Conservation (phyloP, 2,797 vertebrate species). For the Picus viridis region DNA sequence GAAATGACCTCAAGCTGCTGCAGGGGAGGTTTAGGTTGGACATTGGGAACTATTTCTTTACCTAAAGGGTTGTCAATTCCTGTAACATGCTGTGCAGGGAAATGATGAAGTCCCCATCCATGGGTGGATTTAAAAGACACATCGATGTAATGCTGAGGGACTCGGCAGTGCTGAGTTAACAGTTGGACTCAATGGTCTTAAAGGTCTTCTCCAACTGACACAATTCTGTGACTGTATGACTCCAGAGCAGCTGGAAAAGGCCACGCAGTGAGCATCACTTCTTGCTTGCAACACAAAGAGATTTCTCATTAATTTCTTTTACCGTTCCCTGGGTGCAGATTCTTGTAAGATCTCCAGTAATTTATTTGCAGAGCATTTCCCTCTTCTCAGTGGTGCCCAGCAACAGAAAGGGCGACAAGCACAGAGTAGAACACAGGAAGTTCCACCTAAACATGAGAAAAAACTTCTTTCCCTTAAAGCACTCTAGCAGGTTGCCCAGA, state of each 20-base stretch:
- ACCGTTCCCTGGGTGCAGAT: not conserved
- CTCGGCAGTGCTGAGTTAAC: no score
- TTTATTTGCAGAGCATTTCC: not conserved
- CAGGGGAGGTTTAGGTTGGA: not conserved
- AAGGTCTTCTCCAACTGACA: no score
- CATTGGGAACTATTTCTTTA: no score
- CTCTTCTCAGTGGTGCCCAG: not conserved
- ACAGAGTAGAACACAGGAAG: no score
- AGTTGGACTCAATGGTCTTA: not conserved
- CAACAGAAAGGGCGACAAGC: no score
- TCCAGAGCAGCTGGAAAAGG: not conserved
- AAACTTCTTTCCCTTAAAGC: no score
- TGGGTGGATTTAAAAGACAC: not conserved
- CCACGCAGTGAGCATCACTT: fast-evolving
- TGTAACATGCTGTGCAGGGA: not conserved
- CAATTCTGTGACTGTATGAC: not conserved
- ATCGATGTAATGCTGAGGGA: not conserved
- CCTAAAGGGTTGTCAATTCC: not conserved
- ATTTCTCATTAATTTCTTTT: not conserved
- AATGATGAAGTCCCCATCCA: not conserved
- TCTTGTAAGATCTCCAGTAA: not conserved
- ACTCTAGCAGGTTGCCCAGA: no score
- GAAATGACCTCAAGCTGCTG: not conserved
- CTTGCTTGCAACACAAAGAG: not conserved
- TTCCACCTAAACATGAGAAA: no score